Evolutionary conservation across 1,140 invertebrate genomes (phyloP).

Genomic region (Bombus superbus): DNA sequence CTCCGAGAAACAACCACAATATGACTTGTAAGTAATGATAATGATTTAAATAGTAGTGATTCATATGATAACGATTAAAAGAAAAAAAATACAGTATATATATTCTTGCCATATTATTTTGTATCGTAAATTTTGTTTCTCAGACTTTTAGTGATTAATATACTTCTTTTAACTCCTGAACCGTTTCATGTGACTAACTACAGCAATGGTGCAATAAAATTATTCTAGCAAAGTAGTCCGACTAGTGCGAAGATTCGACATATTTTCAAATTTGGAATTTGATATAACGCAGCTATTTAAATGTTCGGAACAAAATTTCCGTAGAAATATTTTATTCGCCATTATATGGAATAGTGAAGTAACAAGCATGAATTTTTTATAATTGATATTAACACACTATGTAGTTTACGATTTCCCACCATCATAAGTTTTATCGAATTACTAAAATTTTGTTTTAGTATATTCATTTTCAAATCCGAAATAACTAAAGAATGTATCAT

Average conservation of each 20-base stretch:
- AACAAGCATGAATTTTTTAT: neutral
- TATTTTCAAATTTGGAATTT: neutral
- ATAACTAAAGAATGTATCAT: no score
- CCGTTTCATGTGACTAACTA: slow-evolving; percentile 17
- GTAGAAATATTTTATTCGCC: neutral
- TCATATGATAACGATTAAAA: slow-evolving; percentile 81
- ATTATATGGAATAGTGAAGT: neutral
- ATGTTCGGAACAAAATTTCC: neutral
- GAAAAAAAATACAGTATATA: slow-evolving; percentile 70
- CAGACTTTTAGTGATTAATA: neutral
- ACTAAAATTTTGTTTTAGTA: neutral
- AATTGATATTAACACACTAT: neutral
- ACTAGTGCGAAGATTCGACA: neutral
- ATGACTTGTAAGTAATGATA: slow-evolving; percentile 80
- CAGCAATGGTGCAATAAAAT: slow-evolving; percentile 3
- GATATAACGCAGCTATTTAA: neutral
- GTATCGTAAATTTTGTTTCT: slow-evolving; percentile 35
- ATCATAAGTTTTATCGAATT: no score
- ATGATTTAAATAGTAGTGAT: slow-evolving; percentile 67
- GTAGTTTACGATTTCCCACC: no score
- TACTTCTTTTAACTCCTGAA: slow-evolving; percentile 9
- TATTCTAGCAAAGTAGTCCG: neutral
- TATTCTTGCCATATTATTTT: slow-evolving; percentile 63
- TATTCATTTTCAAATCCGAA: neutral
- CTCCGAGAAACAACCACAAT: slow-evolving; percentile 64